Conservation (phyloP, 2,797 vertebrate species). For the Morus bassanus region DNA sequence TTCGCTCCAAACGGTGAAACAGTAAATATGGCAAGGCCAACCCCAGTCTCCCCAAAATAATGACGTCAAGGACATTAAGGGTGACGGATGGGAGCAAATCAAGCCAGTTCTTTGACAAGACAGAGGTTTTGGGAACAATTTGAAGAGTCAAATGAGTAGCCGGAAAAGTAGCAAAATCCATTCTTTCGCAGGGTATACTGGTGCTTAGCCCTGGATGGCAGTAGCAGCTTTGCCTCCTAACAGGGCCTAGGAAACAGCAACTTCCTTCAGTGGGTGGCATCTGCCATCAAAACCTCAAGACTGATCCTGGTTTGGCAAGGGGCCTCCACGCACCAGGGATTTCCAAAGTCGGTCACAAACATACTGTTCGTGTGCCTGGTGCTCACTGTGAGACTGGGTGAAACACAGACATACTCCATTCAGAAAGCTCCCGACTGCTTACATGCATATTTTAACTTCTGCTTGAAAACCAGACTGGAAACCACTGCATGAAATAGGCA, state of each 20-base stretch:
- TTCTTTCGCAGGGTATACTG: background rate
- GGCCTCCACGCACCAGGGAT: background rate
- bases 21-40: background rate
- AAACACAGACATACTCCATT: background rate
- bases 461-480: background rate
- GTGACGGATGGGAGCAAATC: background rate
- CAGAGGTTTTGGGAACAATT: background rate
- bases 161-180: background rate
- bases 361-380: background rate
- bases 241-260: background rate
- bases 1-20: accelerated
- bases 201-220: background rate
- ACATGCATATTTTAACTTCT: background rate
- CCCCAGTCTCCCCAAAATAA: background rate
- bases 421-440: background rate
- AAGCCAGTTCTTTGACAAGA: background rate
- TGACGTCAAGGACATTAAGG: background rate
- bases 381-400: background rate
- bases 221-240: background rate
- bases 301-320: background rate
- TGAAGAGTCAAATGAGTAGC: background rate
- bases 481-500: background rate
- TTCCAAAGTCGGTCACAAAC: background rate
- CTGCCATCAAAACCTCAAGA: background rate
- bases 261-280: background rate